These are phyloP conservation scores for Squalus acanthias DNA, from an alignment of 2,797 vertebrate species.

Conservation along the genomic window DNA sequence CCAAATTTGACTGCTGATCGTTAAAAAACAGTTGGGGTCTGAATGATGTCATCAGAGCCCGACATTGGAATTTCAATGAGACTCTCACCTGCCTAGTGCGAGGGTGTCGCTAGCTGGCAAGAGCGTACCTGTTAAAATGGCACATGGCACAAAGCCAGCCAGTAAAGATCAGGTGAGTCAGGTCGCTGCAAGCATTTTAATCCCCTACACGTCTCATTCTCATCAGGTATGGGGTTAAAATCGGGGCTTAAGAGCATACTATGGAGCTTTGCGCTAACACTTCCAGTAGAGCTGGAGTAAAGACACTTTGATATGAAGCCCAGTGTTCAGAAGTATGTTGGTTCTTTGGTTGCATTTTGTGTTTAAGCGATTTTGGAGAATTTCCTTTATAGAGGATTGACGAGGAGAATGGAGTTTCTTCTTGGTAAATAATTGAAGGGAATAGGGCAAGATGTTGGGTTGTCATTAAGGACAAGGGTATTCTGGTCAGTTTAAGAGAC, in stretches of 20 bases:
- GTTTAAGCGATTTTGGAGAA: not conserved
- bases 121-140: too few species aligned
- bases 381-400: not conserved
- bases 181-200: not conserved
- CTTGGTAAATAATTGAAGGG: too few species aligned
- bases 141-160: not conserved
- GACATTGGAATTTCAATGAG: not conserved
- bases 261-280: not conserved
- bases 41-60: not conserved
- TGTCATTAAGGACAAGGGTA: too few species aligned
- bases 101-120: not conserved
- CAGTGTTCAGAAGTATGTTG: not conserved
- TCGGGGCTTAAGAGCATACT: not conserved
- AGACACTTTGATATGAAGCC: not conserved
- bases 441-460: too few species aligned
- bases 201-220: not conserved
- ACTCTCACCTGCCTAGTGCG: not conserved
- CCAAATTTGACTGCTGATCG: not conserved
- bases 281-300: not conserved
- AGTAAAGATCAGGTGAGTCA: not conserved
- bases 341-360: not conserved
- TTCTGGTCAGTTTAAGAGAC: too few species aligned
- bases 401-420: not conserved
- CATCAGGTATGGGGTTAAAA: not conserved
- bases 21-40: too few species aligned